Base-by-base conservation (phyloP, 1,140 invertebrate species). In the Elysia chlorotica region DNA sequence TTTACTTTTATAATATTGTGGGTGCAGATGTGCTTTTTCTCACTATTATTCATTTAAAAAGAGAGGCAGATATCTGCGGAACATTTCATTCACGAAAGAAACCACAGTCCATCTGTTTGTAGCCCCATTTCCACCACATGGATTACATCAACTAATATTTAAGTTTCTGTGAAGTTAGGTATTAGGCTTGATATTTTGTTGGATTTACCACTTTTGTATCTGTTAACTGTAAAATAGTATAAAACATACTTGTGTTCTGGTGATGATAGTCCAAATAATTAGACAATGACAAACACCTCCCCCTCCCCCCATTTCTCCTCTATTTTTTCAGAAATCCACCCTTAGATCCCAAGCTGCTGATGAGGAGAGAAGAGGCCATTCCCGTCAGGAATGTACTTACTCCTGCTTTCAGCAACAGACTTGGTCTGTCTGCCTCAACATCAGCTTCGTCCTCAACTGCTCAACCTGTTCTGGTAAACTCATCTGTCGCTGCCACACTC, bases 321-420 rank as follows among this genome's bases (percentile, higher is more conserved):
- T 30, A 23, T 53, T 33, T 53, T 53, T 71, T 21, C 33, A 69
- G 65, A 41, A 78, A 85, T 68, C 82, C 81, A 30, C 83, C 82
- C 3, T 36, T 85, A 63, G 83, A 85, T 69, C 80, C 81, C 1
- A 82, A 81, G 65, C 83, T 81, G 54, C 68, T 85, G 2, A 76
- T 80, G 56, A 81, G 81, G 57, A 62, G 80, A 71, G 83, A 85
- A 38, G 83, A 82, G 61, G 81, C 79, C 71, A 84, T 84, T 68
- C 75, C 79, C 30, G 35, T 83, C 3, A 41, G 83, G 25, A 79
- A 81, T 23, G 62, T 82, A 6, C 38, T 71, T 23, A 72, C 63
- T 30, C 31, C 37, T 48, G 75, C 68, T 33, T 70, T 33, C 57
- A 68, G 65, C 30, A 79, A 53, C 57, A 65, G 36, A 2, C 78